phyloP scores from a whole-genome alignment of 2,113 vertebrate species.

The Petrocephalus microphthalmus region DNA sequence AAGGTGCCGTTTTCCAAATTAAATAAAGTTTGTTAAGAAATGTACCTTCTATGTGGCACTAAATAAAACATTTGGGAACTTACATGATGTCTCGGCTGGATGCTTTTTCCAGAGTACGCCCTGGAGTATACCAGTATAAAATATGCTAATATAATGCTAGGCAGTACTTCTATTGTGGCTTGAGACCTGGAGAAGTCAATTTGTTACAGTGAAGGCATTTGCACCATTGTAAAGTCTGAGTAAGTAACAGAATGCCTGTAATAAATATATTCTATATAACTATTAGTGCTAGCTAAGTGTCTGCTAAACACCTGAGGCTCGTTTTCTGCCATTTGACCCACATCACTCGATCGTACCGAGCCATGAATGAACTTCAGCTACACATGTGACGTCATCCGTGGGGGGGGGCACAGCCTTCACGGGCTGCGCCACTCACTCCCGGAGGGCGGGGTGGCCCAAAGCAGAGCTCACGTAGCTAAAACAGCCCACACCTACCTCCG shows the following conservation, averaged over 20 bases:
- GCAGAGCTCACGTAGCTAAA: background rate
- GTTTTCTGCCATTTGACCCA: background rate
- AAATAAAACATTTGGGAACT: background rate
- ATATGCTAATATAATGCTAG: background rate
- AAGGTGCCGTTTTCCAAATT: conserved; percentile 4
- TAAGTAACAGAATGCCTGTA: background rate
- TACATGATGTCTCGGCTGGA: background rate
- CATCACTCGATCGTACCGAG: background rate
- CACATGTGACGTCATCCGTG: background rate
- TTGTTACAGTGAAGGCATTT: background rate
- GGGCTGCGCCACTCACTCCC: too few species aligned
- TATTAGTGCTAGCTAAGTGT: background rate
- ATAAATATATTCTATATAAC: background rate
- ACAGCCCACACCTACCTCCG: background rate
- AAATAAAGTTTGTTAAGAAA: conserved; percentile 17
- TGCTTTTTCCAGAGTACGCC: background rate
- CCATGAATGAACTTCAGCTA: background rate
- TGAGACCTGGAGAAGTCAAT: background rate
- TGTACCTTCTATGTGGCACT: background rate
- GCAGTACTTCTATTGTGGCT: background rate
- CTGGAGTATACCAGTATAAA: background rate
- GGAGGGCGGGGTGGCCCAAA: background rate
- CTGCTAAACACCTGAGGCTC: background rate
- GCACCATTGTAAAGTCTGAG: background rate
- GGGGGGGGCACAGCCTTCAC: background rate